These are phyloP conservation scores for Hydrophis major DNA, from an alignment of 2,797 vertebrate genomes.

Conservation along the genomic window DNA sequence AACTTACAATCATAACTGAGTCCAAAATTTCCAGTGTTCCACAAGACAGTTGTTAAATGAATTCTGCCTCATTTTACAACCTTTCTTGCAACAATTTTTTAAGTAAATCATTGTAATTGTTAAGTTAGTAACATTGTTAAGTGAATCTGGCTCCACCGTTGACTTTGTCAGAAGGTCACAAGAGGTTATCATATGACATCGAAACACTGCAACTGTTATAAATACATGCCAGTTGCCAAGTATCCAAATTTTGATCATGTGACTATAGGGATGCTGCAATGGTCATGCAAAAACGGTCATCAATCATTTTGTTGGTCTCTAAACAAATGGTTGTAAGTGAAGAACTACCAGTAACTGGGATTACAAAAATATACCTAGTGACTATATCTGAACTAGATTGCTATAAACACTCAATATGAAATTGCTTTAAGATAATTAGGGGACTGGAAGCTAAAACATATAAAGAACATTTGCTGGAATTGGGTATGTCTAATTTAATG, in stretches of 20 bases:
- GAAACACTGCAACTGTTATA: not conserved
- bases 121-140: not conserved
- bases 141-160: not conserved
- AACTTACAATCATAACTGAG: not conserved
- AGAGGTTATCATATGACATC: not conserved
- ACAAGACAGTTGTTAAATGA: not conserved
- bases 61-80: not conserved
- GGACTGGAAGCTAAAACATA: too few relatives aligned
- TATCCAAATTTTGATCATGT: not conserved
- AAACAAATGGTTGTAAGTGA: not conserved
- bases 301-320: not conserved
- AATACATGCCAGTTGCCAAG: not conserved
- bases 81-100: not conserved
- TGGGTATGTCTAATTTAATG: too few relatives aligned
- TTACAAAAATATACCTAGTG: not conserved
- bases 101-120: not conserved
- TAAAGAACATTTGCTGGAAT: too few relatives aligned
- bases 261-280: not conserved
- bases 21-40: not conserved
- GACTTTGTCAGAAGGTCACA: not conserved
- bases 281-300: not conserved
- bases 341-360: not conserved
- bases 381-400: not conserved
- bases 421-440: not conserved
- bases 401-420: not conserved